These are phyloP conservation scores for Drepana arcuata DNA, from an alignment of 1,140 invertebrate genomes.

Conservation along the genomic window DNA sequence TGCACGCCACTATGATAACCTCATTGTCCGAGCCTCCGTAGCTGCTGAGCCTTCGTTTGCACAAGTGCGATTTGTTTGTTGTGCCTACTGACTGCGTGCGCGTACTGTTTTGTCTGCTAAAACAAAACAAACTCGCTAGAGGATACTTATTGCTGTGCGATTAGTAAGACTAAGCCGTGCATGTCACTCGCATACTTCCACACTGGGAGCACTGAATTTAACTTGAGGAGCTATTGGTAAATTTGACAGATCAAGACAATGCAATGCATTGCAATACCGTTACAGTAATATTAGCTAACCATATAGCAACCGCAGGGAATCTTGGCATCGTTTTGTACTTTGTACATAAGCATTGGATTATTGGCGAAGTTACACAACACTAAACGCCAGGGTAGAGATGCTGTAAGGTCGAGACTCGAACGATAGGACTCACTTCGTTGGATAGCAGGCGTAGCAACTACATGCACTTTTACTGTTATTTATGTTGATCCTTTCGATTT, in stretches of 20 bases:
- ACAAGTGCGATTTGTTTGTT: conserved; percentile 21
- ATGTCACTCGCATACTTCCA: conserved; percentile 1
- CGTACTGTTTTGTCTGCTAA: conserved; percentile 13
- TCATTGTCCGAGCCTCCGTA: conserved; percentile 34
- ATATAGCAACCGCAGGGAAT: too few species aligned
- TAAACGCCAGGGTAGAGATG: conserved; percentile 43
- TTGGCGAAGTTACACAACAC: conserved; percentile 66
- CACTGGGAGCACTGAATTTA: conserved; percentile 22
- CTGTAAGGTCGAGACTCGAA: conserved; percentile 55
- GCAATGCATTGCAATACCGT: too few species aligned
- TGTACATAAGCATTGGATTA: too few species aligned
- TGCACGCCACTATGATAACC: conserved; percentile 28
- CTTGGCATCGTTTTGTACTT: conserved; percentile 57
- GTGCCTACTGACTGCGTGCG: background rate
- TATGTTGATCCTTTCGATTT: too few species aligned
- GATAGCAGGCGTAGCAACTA: too few species aligned
- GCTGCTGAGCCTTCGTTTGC: conserved; percentile 31
- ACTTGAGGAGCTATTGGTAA: conserved; percentile 21
- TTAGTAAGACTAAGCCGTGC: background rate
- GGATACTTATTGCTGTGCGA: background rate
- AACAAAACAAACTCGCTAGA: conserved; percentile 6
- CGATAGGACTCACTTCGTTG: conserved; percentile 32
- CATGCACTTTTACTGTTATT: too few species aligned
- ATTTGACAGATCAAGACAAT: conserved; percentile 24
- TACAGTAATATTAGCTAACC: too few species aligned